Conservation (phyloP, 2,888 invertebrate species). For the Listrodromus nycthemerus region DNA sequence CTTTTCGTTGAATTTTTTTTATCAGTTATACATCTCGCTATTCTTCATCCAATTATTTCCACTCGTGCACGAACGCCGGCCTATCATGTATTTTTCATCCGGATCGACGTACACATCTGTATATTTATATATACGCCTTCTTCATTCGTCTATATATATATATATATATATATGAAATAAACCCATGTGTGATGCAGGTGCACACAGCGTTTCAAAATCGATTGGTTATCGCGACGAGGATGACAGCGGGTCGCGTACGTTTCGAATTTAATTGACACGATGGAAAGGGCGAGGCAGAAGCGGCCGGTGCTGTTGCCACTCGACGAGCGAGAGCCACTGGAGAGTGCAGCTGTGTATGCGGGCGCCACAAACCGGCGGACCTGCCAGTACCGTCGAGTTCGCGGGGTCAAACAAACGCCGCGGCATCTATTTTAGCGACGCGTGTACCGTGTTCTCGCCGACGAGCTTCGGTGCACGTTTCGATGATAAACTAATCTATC, state of each 20-base stretch:
- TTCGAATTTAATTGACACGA: conserved; percentile 36
- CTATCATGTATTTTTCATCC: conserved; percentile 13
- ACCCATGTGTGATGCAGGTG: conserved; percentile 24
- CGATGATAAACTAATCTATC: conserved; percentile 70
- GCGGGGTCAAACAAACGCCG: conserved; percentile 43
- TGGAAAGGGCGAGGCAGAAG: conserved; percentile 2
- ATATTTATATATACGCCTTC: background rate
- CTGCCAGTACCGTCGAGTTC: background rate
- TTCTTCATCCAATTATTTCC: background rate
- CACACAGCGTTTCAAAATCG: conserved; percentile 9
- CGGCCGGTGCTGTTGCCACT: conserved; percentile 12
- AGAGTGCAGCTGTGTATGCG: conserved; percentile 14
- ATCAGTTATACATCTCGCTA: background rate
- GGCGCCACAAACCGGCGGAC: conserved; percentile 1
- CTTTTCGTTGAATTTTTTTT: background rate
- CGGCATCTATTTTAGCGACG: conserved; percentile 42
- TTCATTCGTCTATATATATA: background rate
- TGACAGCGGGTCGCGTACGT: conserved; percentile 15
- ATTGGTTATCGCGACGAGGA: conserved; percentile 37
- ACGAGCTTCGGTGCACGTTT: conserved; percentile 33
- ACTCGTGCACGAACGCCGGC: background rate
- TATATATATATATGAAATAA: conserved; percentile 5
- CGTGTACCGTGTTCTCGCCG: background rate
- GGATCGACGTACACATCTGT: background rate
- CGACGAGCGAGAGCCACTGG: background rate